Conservation (phyloP, 2,888 invertebrate species). For the Apotomis capreana region DNA sequence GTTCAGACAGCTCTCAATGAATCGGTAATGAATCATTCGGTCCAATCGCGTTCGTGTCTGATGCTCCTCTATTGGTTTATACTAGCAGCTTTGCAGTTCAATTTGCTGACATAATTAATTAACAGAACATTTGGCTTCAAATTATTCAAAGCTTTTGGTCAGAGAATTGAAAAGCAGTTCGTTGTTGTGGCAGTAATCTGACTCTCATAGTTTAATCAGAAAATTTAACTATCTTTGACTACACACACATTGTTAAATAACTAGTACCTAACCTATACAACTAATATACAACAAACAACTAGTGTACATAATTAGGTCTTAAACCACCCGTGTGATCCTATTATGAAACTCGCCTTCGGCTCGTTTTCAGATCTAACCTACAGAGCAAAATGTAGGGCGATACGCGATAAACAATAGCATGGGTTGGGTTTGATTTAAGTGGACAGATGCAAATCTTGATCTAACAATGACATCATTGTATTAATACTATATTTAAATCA, state of each 20-base stretch:
- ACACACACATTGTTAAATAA: too few relatives aligned
- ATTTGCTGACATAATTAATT: slow-evolving; percentile 6
- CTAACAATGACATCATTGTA: not conserved
- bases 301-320: too few relatives aligned
- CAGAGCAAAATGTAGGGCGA: too few relatives aligned
- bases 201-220: not conserved
- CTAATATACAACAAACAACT: too few relatives aligned
- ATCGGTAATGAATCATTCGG: slow-evolving; percentile 42
- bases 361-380: too few relatives aligned
- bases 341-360: too few relatives aligned
- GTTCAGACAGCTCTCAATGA: slow-evolving; percentile 39
- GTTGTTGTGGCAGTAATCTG: not conserved
- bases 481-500: not conserved
- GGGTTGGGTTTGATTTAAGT: too few relatives aligned
- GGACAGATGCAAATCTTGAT: not conserved
- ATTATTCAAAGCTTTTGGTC: not conserved
- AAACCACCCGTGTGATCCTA: too few relatives aligned
- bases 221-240: too few relatives aligned
- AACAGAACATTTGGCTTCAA: slow-evolving; percentile 15
- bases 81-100: not conserved
- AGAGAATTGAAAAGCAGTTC: not conserved
- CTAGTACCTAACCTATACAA: too few relatives aligned
- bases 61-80: slow-evolving; percentile 24
- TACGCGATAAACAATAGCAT: too few relatives aligned
- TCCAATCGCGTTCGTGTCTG: slow-evolving; percentile 10